Evolutionary conservation across 2,113 vertebrate species (phyloP).

Genomic region (Nicator chloris): DNA sequence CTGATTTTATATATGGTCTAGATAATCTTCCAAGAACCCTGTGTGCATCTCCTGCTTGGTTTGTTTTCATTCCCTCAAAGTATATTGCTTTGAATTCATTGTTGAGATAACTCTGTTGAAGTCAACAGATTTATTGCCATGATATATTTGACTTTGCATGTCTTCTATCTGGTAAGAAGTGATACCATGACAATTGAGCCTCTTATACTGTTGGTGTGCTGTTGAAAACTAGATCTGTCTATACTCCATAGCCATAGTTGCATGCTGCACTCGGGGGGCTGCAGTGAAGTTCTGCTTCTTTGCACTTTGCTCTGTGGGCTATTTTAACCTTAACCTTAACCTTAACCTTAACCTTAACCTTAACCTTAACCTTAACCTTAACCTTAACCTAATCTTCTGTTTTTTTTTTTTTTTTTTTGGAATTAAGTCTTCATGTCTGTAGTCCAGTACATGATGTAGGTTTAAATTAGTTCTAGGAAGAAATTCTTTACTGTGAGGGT

Average conservation of each 20-base stretch:
- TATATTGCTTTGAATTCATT: background rate
- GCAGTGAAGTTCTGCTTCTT: background rate
- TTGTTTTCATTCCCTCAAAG: background rate
- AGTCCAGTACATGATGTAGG: background rate
- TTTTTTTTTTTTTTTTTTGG: background rate
- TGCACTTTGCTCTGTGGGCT: background rate
- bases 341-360: background rate
- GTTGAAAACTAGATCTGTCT: background rate
- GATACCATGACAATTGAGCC: background rate
- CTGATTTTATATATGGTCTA: background rate
- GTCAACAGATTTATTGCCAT: background rate
- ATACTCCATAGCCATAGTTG: constrained; percentile 10
- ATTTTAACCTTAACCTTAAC: background rate
- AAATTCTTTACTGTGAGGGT: background rate
- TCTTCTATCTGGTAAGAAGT: background rate
- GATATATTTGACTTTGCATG: constrained; percentile 7
- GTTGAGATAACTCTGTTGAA: background rate
- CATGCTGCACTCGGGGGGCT: constrained; percentile 12
- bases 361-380: background rate
- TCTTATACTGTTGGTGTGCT: background rate
- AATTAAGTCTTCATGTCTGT: constrained; percentile 7
- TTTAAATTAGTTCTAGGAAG: background rate
- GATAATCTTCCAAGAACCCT: background rate
- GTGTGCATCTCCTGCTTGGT: background rate
- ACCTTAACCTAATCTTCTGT: background rate